A percentile compares a stretch with the other conserved stretches of the same genome.
These are phyloP conservation scores for Brachypteracias leptosomus DNA, from an alignment of 2,113 vertebrate genomes.

Conservation along the genomic window DNA sequence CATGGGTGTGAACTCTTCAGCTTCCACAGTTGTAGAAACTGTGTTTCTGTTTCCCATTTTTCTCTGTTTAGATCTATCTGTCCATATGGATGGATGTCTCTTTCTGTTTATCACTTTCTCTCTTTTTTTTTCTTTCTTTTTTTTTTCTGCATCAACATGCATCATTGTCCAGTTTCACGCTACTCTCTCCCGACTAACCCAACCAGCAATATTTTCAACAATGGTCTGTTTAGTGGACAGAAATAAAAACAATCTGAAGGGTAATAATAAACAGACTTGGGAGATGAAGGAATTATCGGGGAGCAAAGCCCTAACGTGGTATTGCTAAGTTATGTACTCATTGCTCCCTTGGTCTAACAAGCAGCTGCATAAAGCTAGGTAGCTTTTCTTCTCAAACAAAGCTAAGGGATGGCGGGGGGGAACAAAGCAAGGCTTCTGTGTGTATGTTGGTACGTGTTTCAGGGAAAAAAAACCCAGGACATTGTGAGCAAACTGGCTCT, in stretches of 20 bases:
- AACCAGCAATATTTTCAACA: slow-evolving; percentile 42
- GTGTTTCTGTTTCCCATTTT: not conserved
- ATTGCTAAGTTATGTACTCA: not conserved
- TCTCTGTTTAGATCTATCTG: not conserved
- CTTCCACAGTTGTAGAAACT: not conserved
- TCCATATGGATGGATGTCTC: not conserved
- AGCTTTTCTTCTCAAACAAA: slow-evolving; percentile 38
- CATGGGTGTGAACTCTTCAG: not conserved
- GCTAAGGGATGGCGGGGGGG: not conserved
- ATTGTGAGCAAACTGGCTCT: slow-evolving; percentile 79
- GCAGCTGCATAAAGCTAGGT: slow-evolving; percentile 42
- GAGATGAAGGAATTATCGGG: not conserved
- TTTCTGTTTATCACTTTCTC: not conserved
- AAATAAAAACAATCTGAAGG: not conserved
- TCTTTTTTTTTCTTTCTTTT: not conserved
- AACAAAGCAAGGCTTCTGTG: slow-evolving; percentile 38
- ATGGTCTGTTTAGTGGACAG: slow-evolving; percentile 32
- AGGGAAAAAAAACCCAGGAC: slow-evolving; percentile 69
- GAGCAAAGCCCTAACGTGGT: not conserved
- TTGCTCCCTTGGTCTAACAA: slow-evolving; percentile 11
- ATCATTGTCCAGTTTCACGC: not conserved
- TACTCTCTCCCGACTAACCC: not conserved
- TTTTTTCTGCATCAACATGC: not conserved
- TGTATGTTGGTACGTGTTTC: slow-evolving; percentile 40
- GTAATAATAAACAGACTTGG: slow-evolving; percentile 24